Conservation (phyloP, 2,888 invertebrate species). For the Iselma pallidipennis region DNA sequence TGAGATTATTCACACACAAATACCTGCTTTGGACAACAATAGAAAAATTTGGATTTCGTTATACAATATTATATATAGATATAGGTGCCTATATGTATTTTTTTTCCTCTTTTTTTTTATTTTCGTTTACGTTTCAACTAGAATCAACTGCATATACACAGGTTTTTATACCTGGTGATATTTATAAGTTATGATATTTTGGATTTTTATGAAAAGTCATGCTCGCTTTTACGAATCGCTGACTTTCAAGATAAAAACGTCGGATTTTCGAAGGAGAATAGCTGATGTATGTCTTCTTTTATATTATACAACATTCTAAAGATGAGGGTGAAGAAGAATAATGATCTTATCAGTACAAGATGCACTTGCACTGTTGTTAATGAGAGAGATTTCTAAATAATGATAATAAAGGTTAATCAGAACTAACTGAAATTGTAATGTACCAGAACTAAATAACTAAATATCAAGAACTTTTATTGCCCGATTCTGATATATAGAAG, state of each 20-base stretch:
- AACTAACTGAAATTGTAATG: not conserved
- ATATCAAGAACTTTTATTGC: not conserved
- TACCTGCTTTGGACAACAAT: slow-evolving; percentile 47
- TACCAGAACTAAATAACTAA: not conserved
- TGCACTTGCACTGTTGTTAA: not conserved
- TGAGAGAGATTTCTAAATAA: not conserved
- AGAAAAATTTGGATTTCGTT: slow-evolving; percentile 43
- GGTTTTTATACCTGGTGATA: slow-evolving; percentile 42
- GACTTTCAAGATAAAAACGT: slow-evolving; percentile 31
- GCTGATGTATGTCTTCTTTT: slow-evolving; percentile 28
- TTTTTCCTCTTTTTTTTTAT: slow-evolving; percentile 28
- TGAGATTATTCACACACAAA: slow-evolving; percentile 50
- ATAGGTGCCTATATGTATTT: too few species aligned
- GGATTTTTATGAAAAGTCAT: slow-evolving; percentile 50
- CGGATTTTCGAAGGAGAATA: slow-evolving; percentile 15
- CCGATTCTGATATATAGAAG: not conserved
- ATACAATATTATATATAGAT: not conserved
- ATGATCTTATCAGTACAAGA: not conserved
- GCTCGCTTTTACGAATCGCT: slow-evolving; percentile 32
- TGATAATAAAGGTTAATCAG: not conserved
- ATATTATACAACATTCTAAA: not conserved
- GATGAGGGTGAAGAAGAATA: not conserved
- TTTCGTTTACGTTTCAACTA: slow-evolving; percentile 31
- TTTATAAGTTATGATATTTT: slow-evolving; percentile 36
- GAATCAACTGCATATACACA: slow-evolving; percentile 27